Evolutionary conservation across 1,140 invertebrate genomes (phyloP).

Genomic region (Drosophila neocordata): DNA sequence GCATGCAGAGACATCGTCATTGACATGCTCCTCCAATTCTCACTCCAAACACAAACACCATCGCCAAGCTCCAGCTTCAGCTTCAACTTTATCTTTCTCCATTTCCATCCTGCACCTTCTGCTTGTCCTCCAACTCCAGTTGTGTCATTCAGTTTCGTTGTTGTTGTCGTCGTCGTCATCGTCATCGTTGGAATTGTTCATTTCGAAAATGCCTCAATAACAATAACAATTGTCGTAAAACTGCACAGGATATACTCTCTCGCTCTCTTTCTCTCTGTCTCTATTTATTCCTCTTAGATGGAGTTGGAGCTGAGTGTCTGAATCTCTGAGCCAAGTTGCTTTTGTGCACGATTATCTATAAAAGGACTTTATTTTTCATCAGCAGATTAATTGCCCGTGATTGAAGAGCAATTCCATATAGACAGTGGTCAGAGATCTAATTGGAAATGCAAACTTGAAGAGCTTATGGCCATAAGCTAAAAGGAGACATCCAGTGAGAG

Average conservation of each 20-base stretch:
- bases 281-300: neutral
- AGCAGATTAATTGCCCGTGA: conserved; percentile 80
- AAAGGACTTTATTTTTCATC: conserved; percentile 70
- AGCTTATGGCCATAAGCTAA: too few relatives aligned
- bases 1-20: conserved; percentile 69
- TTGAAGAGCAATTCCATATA: conserved; percentile 60
- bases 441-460: neutral
- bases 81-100: conserved; percentile 10
- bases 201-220: conserved; percentile 82
- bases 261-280: conserved; percentile 17
- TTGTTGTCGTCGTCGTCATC: conserved; percentile 74
- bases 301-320: conserved; percentile 25
- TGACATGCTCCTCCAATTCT: conserved; percentile 69
- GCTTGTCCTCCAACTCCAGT: conserved; percentile 25
- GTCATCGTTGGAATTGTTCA: conserved; percentile 78
- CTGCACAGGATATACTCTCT: conserved; percentile 67
- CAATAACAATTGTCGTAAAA: conserved; percentile 82
- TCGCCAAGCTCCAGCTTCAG: conserved; percentile 23
- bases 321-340: conserved; percentile 48
- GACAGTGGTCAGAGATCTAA: neutral
- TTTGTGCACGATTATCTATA: conserved; percentile 76
- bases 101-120: neutral
- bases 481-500: too few relatives aligned
- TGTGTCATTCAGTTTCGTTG: conserved; percentile 75
- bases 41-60: conserved; percentile 48